These are phyloP conservation scores for Clostera curtula DNA, from an alignment of 2,888 invertebrate genomes.

Conservation along the genomic window DNA sequence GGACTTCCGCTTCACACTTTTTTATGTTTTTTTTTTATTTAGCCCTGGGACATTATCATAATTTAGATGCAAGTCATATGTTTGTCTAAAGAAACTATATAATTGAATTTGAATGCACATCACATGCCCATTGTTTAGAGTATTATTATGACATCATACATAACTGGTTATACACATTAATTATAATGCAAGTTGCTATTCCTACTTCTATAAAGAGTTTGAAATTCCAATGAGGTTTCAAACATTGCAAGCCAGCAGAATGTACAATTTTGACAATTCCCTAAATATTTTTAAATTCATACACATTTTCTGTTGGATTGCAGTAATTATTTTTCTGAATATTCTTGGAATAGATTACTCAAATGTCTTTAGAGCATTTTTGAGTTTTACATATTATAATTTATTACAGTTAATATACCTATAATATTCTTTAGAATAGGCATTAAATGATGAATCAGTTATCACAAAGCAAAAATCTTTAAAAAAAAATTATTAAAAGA, in stretches of 20 bases:
- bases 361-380: no score
- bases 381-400: no score
- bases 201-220: not conserved
- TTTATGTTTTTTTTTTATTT: not conserved
- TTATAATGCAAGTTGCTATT: conserved; percentile 4
- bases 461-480: no score
- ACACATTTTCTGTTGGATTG: no score
- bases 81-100: not conserved
- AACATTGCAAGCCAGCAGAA: not conserved
- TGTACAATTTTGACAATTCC: not conserved
- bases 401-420: no score
- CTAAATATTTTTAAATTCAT: no score
- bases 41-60: not conserved
- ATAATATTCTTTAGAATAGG: no score
- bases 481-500: no score
- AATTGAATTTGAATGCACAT: conserved; percentile 13
- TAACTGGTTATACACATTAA: conserved; percentile 3
- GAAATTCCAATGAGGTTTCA: conserved; percentile 8
- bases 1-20: no score
- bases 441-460: no score
- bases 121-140: conserved; percentile 15
- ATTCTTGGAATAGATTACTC: no score
- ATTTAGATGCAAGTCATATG: conserved; percentile 6
- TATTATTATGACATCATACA: conserved; percentile 10
- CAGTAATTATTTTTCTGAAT: no score